These are phyloP conservation scores for Periparus ater DNA, from an alignment of 2,797 vertebrate genomes.

Conservation along the genomic window DNA sequence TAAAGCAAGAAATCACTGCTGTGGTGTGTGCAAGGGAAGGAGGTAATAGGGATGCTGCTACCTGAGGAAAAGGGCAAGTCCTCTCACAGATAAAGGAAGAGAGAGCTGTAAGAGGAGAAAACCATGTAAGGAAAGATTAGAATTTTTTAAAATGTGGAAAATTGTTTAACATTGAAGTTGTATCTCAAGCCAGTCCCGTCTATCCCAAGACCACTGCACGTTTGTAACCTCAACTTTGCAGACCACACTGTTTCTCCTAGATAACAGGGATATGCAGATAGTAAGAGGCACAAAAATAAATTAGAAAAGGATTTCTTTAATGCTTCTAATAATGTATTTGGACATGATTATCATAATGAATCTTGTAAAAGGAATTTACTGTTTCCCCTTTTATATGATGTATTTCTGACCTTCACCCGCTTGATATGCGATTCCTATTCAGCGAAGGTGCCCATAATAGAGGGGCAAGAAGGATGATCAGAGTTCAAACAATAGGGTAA, in stretches of 20 bases:
- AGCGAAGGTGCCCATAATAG: conserved; percentile 28
- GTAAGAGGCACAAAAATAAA: conserved; percentile 64
- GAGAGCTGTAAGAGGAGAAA: conserved; percentile 30
- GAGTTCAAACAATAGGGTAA: conserved; percentile 71
- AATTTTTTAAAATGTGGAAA: conserved; percentile 18
- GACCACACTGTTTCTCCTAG: conserved; percentile 54
- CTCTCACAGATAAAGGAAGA: conserved; percentile 54
- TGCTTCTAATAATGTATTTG: conserved; percentile 57
- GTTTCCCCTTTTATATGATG: conserved; percentile 40
- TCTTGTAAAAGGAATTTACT: conserved; percentile 63
- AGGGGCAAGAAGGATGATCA: conserved; percentile 49
- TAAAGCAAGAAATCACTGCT: conserved; percentile 38
- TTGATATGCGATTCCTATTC: conserved; percentile 47
- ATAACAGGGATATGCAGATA: conserved; percentile 63
- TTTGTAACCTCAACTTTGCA: conserved; percentile 59
- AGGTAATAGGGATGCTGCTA: conserved; percentile 51
- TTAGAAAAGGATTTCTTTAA: conserved; percentile 67
- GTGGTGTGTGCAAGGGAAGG: not conserved
- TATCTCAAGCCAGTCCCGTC: conserved; percentile 24
- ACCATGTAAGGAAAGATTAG: conserved; percentile 48
- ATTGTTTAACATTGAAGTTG: conserved; percentile 49
- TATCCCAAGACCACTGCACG: conserved; percentile 15
- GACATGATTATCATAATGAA: conserved; percentile 67
- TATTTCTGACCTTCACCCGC: conserved; percentile 52
- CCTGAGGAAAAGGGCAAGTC: conserved; percentile 55